Evolutionary conservation across 2,888 invertebrate species (phyloP).

Genomic region (Fissipunctia ypsillon): DNA sequence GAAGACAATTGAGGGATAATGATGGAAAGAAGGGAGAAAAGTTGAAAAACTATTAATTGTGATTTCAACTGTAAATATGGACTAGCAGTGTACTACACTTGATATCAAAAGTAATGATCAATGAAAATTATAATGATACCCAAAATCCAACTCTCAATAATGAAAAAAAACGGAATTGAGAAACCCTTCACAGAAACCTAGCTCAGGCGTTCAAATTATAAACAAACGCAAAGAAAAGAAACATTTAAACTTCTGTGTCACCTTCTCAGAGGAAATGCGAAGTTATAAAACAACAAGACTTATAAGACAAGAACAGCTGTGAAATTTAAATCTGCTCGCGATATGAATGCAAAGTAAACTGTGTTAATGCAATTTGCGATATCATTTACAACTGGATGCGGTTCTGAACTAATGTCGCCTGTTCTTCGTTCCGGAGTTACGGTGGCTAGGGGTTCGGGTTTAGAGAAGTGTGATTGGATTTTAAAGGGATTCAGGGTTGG

Average conservation of each 20-base stretch:
- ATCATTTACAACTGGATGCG: conserved; percentile 78
- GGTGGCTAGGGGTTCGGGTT: conserved; percentile 20
- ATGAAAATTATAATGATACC: not conserved
- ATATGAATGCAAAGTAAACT: conserved; percentile 75
- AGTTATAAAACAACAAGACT: conserved; percentile 64
- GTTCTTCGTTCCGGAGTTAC: conserved; percentile 40
- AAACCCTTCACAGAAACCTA: conserved; percentile 4
- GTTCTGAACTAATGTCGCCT: conserved; percentile 79
- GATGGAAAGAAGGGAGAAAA: conserved; percentile 5
- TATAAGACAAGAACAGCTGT: conserved; percentile 62
- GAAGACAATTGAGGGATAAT: conserved; percentile 30
- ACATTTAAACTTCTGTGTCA: conserved; percentile 56
- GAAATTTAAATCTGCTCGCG: conserved; percentile 69
- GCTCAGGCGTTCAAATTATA: conserved; percentile 36
- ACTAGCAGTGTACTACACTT: not conserved
- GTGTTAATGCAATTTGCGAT: conserved; percentile 83
- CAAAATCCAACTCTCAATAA: not conserved
- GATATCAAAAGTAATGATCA: not conserved
- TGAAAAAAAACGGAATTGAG: conserved; percentile 9
- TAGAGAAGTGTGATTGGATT: conserved; percentile 29
- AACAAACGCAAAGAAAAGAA: conserved; percentile 50
- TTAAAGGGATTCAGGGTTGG: conserved; percentile 28
- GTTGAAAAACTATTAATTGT: not conserved
- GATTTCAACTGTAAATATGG: not conserved
- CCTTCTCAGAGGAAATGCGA: conserved; percentile 55